Conservation (phyloP, 2,113 vertebrate species). For the Hippolais icterina region DNA sequence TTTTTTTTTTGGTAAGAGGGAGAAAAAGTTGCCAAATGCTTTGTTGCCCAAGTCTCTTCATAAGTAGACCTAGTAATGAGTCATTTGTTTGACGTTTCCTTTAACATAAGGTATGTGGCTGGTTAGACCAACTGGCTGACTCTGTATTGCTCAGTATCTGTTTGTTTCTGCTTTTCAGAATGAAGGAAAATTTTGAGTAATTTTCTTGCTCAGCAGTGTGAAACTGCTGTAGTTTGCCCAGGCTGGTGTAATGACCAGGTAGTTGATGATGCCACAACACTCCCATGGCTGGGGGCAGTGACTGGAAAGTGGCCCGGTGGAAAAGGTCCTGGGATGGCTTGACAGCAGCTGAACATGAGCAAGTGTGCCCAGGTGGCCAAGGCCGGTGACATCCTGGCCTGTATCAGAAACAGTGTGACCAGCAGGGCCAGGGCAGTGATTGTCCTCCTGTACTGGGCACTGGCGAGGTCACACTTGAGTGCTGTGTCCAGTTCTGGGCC, state of each 20-base stretch:
- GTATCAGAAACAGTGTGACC: neutral
- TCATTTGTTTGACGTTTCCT: neutral
- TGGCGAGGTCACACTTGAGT: neutral
- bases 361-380: neutral
- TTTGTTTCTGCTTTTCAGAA: neutral
- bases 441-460: fast-evolving
- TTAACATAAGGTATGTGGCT: neutral
- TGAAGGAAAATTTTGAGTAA: neutral
- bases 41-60: neutral
- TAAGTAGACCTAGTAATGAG: neutral
- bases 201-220: neutral
- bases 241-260: neutral
- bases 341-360: neutral
- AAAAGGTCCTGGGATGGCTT: fast-evolving
- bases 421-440: neutral
- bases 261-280: neutral
- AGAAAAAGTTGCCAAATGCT: neutral
- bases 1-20: neutral
- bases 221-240: neutral
- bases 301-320: neutral
- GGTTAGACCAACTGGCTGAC: neutral
- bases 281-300: neutral
- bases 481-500: neutral
- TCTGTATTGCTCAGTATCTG: neutral
- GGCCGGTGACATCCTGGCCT: neutral